phyloP scores from a whole-genome alignment of 2,888 invertebrate genomes.

The Aradus depressus region DNA sequence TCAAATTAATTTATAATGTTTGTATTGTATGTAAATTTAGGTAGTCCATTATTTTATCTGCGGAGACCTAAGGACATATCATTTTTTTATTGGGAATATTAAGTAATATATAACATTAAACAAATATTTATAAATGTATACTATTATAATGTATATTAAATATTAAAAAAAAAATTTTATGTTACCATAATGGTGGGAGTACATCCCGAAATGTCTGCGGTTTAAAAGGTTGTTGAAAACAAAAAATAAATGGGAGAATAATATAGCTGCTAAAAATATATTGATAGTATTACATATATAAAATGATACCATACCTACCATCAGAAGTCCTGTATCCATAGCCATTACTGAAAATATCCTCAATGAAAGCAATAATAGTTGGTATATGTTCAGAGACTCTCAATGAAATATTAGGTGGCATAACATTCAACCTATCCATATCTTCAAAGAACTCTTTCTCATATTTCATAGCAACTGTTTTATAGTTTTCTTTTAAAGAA shows the following conservation, averaged over 20 bases:
- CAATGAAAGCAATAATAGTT: conserved; percentile 64
- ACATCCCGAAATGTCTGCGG: neutral
- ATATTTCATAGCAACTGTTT: conserved; percentile 49
- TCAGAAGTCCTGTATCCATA: conserved; percentile 58
- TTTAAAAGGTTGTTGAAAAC: neutral
- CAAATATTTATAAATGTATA: no score
- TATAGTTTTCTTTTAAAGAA: conserved; percentile 45
- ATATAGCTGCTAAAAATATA: neutral
- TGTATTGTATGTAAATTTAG: no score
- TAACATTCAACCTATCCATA: conserved; percentile 56
- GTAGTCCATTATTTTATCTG: no score
- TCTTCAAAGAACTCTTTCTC: conserved; percentile 76
- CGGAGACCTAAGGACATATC: no score
- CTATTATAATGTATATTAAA: neutral
- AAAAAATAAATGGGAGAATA: neutral
- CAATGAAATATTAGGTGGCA: conserved; percentile 56
- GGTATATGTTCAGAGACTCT: conserved; percentile 73
- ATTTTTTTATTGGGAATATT: no score
- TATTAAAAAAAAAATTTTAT: neutral
- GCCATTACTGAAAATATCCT: conserved; percentile 49
- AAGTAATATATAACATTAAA: no score
- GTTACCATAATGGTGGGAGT: neutral
- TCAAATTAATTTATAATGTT: no score
- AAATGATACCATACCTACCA: conserved; percentile 37
- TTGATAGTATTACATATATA: neutral